phyloP scores from a whole-genome alignment of 1,140 invertebrate species.

The Drosophila punjabiensis region DNA sequence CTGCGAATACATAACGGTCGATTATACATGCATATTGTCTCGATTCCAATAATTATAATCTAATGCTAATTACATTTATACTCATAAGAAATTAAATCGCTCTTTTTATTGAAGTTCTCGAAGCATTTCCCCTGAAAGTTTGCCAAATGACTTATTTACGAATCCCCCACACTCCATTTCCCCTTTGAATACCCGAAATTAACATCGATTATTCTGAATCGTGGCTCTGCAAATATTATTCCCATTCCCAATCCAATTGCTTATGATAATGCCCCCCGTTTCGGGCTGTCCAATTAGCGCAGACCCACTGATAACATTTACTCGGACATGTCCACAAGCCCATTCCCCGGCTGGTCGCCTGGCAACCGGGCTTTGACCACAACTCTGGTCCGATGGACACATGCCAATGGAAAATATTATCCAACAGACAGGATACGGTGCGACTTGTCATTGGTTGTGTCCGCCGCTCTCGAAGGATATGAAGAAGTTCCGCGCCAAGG shows the following conservation, averaged over 20 bases:
- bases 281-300: conserved; percentile 48
- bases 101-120: background rate
- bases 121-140: background rate
- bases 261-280: conserved; percentile 20
- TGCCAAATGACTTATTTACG: conserved; percentile 1
- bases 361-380: conserved; percentile 71
- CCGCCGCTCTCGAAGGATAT: conserved; percentile 39
- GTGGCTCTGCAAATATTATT: conserved; percentile 14
- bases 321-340: conserved; percentile 1
- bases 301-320: conserved; percentile 23
- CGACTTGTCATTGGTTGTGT: conserved; percentile 21
- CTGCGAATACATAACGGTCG: conserved; percentile 62
- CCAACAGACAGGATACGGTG: conserved; percentile 37
- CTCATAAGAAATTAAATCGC: conserved; percentile 64
- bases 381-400: conserved; percentile 38
- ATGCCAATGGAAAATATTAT: conserved; percentile 37
- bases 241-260: conserved; percentile 10
- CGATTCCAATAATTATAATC: conserved; percentile 68
- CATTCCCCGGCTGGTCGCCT: conserved; percentile 31
- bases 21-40: conserved; percentile 67
- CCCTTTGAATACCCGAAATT: background rate
- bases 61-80: conserved; percentile 69
- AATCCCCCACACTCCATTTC: background rate
- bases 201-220: conserved; percentile 24
- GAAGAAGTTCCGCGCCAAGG: conserved; percentile 77